phyloP scores from a whole-genome alignment of 92 coral and sea anemone genomes.

The Bergia sp. region DNA sequence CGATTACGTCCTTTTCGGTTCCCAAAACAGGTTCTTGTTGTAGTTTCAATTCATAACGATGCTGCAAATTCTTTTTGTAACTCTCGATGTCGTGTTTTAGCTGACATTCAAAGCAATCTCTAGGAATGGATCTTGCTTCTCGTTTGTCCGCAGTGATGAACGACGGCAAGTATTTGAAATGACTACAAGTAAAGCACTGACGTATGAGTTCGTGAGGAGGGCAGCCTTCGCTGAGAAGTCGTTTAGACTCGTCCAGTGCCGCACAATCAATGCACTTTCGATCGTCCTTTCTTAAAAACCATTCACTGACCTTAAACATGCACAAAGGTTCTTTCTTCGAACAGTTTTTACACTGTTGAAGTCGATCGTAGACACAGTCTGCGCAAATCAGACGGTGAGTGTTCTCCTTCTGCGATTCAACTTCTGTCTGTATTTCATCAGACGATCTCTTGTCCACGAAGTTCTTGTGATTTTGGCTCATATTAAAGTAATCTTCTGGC shows the following conservation, averaged over 20 bases:
- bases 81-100: constrained; percentile 79
- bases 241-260: constrained; percentile 76
- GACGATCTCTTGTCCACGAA: constrained; percentile 57
- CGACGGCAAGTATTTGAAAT: constrained; percentile 90
- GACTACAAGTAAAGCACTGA: constrained; percentile 92
- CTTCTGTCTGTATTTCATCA: constrained; percentile 50
- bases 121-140: constrained; percentile 58
- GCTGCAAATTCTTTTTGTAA: constrained; percentile 78
- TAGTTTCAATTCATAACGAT: constrained; percentile 82
- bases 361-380: constrained; percentile 94
- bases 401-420: constrained; percentile 62
- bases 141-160: constrained; percentile 73
- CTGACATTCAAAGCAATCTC: constrained; percentile 89
- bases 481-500: constrained; percentile 87
- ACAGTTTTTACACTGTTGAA: constrained; percentile 84
- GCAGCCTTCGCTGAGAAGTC: constrained; percentile 79
- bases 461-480: constrained; percentile 74
- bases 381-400: constrained; percentile 79
- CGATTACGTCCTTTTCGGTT: constrained; percentile 41
- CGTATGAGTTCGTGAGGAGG: constrained; percentile 72
- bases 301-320: constrained; percentile 92
- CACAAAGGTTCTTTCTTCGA: constrained; percentile 84
- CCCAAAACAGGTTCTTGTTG: constrained; percentile 90
- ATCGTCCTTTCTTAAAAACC: constrained; percentile 80
- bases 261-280: constrained; percentile 91